Base-by-base conservation (phyloP, 2,797 vertebrate species). In the Micromesistius poutassou region DNA sequence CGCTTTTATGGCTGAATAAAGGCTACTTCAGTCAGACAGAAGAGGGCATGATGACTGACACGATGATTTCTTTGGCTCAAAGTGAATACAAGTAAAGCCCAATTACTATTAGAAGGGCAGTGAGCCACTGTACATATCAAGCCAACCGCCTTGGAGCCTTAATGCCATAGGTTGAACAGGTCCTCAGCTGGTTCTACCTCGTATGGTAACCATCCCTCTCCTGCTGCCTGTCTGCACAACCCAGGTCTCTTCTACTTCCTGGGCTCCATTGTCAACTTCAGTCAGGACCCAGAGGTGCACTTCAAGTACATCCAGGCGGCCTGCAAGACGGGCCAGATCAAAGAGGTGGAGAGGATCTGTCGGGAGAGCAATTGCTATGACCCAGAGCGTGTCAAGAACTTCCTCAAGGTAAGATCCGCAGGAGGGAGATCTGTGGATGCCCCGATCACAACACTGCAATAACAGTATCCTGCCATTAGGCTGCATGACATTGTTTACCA, bases 241-340 rank as follows among this genome's bases (percentile, higher is more conserved):
- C 76, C 66, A 98, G 97, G 97, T 89, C 92, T 98, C 66, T 98
- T 98, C 91, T 98, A 98, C 93, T 98, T 98, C 93, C 91, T 98
- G 93, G 97, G 97, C 81, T 98, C 97, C 30, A 98, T 98, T 88
- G 97, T 98, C 77, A 98, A 98, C 95, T 98, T 98, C 91, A 98
- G 97, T 87, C 97, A 98, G 92, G 97, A 98, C 87, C 95, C 97
- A 22, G 97, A 98, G 77, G 97, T 98, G 77, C 97, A 98, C 90
- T 98, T 98, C 94, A 98, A 98, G 87, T 98, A 98, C 85, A 98
- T 98, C 85, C 97, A 98, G 87, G 97, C 97, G 5, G 97, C 97
- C 2, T 98, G 97, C 85, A 98, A 98, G 90, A 98, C 97, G 0
- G 97, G 97, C 38, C 97, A 98, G 83, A 98, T 98, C 87, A 98